Evolutionary conservation across 2,113 vertebrate genomes (phyloP).

Genomic region (Aptenodytes patagonicus): DNA sequence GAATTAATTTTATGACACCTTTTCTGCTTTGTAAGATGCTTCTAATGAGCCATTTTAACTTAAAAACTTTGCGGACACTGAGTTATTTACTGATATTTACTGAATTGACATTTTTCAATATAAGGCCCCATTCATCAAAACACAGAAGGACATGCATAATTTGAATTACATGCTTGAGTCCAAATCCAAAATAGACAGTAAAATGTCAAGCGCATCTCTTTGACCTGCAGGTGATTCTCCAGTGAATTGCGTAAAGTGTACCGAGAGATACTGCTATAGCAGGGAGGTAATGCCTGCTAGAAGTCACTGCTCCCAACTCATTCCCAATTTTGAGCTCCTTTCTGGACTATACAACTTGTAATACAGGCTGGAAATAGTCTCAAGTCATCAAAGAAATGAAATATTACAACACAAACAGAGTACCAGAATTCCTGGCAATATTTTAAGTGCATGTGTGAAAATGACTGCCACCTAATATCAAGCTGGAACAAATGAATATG

Average conservation of each 20-base stretch:
- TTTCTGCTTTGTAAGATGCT: neutral
- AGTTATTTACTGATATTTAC: neutral
- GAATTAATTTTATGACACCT: neutral
- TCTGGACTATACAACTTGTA: neutral
- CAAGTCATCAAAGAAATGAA: neutral
- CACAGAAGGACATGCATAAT: neutral
- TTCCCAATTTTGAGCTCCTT: neutral
- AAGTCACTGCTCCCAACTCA: neutral
- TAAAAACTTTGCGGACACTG: neutral
- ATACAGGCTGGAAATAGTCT: neutral
- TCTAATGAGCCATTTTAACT: neutral
- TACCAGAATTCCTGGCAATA: neutral
- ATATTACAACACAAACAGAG: neutral
- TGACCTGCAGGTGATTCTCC: neutral
- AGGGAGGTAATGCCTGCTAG: neutral
- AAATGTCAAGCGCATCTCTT: neutral
- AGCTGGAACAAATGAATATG: neutral
- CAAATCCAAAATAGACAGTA: neutral
- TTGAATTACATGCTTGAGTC: neutral
- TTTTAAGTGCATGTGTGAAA: neutral
- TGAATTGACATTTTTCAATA: neutral
- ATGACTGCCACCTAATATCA: neutral
- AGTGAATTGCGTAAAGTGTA: neutral
- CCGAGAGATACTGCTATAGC: neutral
- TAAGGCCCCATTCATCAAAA: neutral